Percentiles rank a stretch among this genome's conserved stretches.
Evolutionary conservation across 1,140 invertebrate genomes (phyloP).

Genomic region (Periplaneta americana): DNA sequence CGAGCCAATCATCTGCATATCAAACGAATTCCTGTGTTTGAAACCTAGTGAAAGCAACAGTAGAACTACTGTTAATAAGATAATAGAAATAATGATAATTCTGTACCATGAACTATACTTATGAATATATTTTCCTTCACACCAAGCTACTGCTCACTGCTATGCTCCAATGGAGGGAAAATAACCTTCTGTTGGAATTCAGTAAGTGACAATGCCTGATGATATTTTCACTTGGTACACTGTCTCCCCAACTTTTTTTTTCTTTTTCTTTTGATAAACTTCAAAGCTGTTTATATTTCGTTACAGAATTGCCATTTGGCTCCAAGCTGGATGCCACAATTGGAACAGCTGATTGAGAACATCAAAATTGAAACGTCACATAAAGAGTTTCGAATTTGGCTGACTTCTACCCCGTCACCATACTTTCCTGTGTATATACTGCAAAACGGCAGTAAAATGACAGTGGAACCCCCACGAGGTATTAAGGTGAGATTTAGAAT

Average conservation of each 20-base stretch:
- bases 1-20: no score
- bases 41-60: no score
- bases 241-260: no score
- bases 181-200: background rate
- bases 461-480: constrained; percentile 63
- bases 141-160: no score
- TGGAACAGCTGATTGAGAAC: constrained; percentile 50
- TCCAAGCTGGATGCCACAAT: constrained; percentile 62
- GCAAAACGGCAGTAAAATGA: constrained; percentile 70
- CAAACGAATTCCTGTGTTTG: no score
- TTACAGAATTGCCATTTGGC: constrained; percentile 68
- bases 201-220: background rate
- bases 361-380: constrained; percentile 46
- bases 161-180: background rate
- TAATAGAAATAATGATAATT: no score
- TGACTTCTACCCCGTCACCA: constrained; percentile 61
- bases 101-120: no score
- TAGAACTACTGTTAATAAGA: no score
- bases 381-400: constrained; percentile 61
- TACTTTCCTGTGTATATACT: constrained; percentile 62
- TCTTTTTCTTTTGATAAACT: no score
- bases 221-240: no score
- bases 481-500: constrained; percentile 39
- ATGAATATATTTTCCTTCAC: background rate
- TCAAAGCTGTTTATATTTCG: no score